Percentiles rank a stretch among this genome's conserved stretches.
Conservation (phyloP, 2,888 invertebrate genomes). For the Dynastes hyllus region DNA sequence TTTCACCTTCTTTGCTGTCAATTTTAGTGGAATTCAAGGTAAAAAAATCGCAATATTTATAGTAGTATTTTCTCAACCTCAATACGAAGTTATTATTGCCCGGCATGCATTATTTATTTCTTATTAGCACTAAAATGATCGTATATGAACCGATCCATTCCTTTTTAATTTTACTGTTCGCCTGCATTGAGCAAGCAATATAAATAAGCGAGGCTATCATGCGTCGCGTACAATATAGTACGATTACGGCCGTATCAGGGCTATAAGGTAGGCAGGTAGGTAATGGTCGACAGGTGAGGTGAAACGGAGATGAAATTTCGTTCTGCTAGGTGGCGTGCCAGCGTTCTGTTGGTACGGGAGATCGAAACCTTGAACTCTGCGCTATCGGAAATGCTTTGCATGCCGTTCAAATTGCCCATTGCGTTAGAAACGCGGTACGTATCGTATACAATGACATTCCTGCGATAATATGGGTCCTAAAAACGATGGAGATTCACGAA, state of each 20-base stretch:
- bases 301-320: slow-evolving; percentile 44
- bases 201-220: not conserved
- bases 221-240: not conserved
- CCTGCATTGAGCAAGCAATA: too few species aligned
- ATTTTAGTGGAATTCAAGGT: too few species aligned
- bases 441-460: slow-evolving; percentile 6
- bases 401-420: slow-evolving; percentile 43
- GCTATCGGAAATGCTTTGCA: slow-evolving; percentile 52
- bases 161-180: too few species aligned
- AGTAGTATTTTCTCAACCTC: too few species aligned
- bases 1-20: too few species aligned
- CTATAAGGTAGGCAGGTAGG: slow-evolving; percentile 16
- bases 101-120: not conserved
- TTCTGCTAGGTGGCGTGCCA: slow-evolving; percentile 44
- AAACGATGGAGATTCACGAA: not conserved
- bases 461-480: too few species aligned
- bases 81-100: not conserved
- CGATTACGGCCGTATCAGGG: not conserved
- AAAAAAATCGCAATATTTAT: too few species aligned
- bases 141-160: too few species aligned
- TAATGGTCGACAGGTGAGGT: slow-evolving; percentile 38
- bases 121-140: not conserved
- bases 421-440: slow-evolving; percentile 24
- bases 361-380: slow-evolving; percentile 51
- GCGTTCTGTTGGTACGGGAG: slow-evolving; percentile 44